Evolutionary conservation across 2,888 invertebrate genomes (phyloP).

Genomic region (Keiferia lycopersicella): DNA sequence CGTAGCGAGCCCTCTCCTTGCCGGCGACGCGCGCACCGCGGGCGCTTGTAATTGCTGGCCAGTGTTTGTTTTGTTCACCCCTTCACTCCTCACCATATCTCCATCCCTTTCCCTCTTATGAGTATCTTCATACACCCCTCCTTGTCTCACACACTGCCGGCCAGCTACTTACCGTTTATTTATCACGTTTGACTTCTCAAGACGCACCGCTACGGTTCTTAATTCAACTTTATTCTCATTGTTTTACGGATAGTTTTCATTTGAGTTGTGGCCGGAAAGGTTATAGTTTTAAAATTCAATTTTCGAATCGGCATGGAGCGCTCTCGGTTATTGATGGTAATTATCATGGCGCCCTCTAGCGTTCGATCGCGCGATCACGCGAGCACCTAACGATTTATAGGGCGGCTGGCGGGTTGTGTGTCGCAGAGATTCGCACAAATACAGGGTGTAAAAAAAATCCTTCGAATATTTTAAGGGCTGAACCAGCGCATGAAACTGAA

Average conservation of each 20-base stretch:
- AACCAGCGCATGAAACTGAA: no score
- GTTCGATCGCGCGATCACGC: slow-evolving; percentile 69
- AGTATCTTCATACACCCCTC: slow-evolving; percentile 29
- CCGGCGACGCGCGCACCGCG: slow-evolving; percentile 57
- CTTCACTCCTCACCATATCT: slow-evolving; percentile 49
- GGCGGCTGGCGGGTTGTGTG: not conserved
- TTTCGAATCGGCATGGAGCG: slow-evolving; percentile 29
- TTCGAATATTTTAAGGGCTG: no score
- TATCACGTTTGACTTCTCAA: slow-evolving; percentile 54
- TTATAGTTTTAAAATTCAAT: slow-evolving; percentile 28
- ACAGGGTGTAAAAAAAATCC: no score
- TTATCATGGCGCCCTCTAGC: slow-evolving; percentile 64
- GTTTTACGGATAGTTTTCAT: slow-evolving; percentile 25
- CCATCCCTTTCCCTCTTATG: slow-evolving; percentile 31
- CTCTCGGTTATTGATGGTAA: slow-evolving; percentile 71
- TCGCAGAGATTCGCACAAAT: slow-evolving; percentile 9
- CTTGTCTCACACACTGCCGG: slow-evolving; percentile 42
- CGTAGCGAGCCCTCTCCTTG: slow-evolving; percentile 45
- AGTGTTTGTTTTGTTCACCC: slow-evolving; percentile 68
- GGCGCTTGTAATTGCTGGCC: slow-evolving; percentile 70
- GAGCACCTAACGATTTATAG: slow-evolving; percentile 36
- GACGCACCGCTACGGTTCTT: slow-evolving; percentile 42
- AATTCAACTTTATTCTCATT: slow-evolving; percentile 26
- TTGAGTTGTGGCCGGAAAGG: slow-evolving; percentile 25
- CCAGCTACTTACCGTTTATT: slow-evolving; percentile 63